A percentile compares a stretch with the other conserved stretches of the same genome.
These are phyloP conservation scores for Baronia brevicornis DNA, from an alignment of 2,888 invertebrate genomes.

Conservation along the genomic window DNA sequence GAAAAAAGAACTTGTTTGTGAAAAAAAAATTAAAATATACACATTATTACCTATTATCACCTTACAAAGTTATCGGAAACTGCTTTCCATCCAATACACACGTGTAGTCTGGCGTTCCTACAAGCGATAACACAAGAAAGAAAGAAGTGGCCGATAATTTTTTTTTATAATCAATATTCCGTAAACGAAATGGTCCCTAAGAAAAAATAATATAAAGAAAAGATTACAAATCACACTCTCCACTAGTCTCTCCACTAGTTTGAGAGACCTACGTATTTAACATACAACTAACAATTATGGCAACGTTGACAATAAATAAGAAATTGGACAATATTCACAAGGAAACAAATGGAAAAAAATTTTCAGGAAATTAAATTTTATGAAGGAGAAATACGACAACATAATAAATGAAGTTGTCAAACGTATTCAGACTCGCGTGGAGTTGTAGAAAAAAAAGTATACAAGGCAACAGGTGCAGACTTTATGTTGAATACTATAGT, in stretches of 20 bases:
- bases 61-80: slow-evolving; percentile 39
- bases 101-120: slow-evolving; percentile 57
- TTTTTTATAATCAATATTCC: slow-evolving; percentile 45
- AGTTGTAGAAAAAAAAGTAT: slow-evolving; percentile 63
- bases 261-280: slow-evolving; percentile 69
- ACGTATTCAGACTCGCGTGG: slow-evolving; percentile 52
- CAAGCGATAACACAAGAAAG: slow-evolving; percentile 24
- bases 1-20: slow-evolving; percentile 60
- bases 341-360: slow-evolving; percentile 37
- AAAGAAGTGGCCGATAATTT: slow-evolving; percentile 36
- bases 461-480: slow-evolving; percentile 76
- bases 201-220: slow-evolving; percentile 60
- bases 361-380: slow-evolving; percentile 21
- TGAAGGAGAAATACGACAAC: slow-evolving; percentile 46
- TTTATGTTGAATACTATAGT: slow-evolving; percentile 68
- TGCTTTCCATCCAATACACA: slow-evolving; percentile 28
- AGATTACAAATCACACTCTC: slow-evolving; percentile 60
- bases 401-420: slow-evolving; percentile 53
- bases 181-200: slow-evolving; percentile 72
- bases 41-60: slow-evolving; percentile 63
- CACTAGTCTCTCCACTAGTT: slow-evolving; percentile 36
- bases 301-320: slow-evolving; percentile 75
- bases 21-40: slow-evolving; percentile 53
- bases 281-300: slow-evolving; percentile 74
- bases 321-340: slow-evolving; percentile 64